phyloP scores from a whole-genome alignment of 2,113 vertebrate genomes.

The Crotalus tigris region DNA sequence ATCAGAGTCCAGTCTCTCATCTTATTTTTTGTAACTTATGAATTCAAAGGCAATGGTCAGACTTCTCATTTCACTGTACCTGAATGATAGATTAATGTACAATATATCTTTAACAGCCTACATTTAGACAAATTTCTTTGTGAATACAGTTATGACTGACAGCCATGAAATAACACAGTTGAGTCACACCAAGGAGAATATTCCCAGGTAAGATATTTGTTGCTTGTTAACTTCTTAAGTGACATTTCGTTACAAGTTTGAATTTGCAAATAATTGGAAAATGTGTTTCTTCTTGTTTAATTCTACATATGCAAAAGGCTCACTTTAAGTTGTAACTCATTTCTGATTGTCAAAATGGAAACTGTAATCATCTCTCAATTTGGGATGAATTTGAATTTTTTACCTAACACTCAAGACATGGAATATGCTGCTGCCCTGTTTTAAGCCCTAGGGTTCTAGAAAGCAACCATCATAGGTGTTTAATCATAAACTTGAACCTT shows the following conservation, averaged over 20 bases:
- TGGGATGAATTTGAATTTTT: slow-evolving; percentile 62
- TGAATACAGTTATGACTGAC: background rate
- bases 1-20: slow-evolving; percentile 3
- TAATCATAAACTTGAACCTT: slow-evolving; percentile 60
- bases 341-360: slow-evolving; percentile 50
- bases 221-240: background rate
- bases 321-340: slow-evolving; percentile 39
- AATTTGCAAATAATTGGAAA: slow-evolving; percentile 17
- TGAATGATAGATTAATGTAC: background rate
- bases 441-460: slow-evolving; percentile 55
- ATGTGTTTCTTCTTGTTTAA: slow-evolving; percentile 25
- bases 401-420: slow-evolving; percentile 54
- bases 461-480: slow-evolving; percentile 60
- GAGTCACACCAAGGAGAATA: slow-evolving; percentile 4
- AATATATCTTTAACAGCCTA: background rate
- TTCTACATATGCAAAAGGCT: slow-evolving; percentile 21
- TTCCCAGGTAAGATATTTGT: background rate
- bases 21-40: background rate
- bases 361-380: slow-evolving; percentile 59
- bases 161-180: slow-evolving; percentile 12
- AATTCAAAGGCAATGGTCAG: slow-evolving; percentile 21
- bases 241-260: slow-evolving; percentile 27
- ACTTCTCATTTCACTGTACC: slow-evolving; percentile 25
- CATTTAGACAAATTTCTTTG: slow-evolving; percentile 7
- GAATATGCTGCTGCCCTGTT: slow-evolving; percentile 65